phyloP scores from a whole-genome alignment of 2,888 invertebrate species.

The Drosophila anomalipes region DNA sequence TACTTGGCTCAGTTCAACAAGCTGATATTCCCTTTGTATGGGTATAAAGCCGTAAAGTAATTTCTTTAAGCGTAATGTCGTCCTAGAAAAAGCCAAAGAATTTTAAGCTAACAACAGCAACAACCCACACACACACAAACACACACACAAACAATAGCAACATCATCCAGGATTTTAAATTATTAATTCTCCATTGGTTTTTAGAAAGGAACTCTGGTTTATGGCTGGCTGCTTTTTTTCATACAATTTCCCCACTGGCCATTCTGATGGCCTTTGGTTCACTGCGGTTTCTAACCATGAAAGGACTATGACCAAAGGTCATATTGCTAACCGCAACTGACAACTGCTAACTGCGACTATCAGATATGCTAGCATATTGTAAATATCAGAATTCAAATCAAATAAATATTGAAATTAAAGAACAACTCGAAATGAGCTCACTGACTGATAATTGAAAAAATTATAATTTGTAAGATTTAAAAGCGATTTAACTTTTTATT shows the following conservation, averaged over 20 bases:
- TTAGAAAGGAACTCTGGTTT: not conserved
- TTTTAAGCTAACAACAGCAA: slow-evolving; percentile 23
- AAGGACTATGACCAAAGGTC: not conserved
- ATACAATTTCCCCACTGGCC: slow-evolving; percentile 1
- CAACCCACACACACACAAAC: not conserved
- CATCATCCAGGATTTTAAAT: slow-evolving; percentile 16
- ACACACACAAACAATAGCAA: not conserved
- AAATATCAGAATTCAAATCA: not conserved
- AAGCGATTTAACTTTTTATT: too few species aligned
- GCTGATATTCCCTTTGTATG: slow-evolving; percentile 81
- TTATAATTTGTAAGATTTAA: too few species aligned
- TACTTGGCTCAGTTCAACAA: slow-evolving; percentile 81
- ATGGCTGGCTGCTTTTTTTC: not conserved
- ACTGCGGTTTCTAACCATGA: not conserved
- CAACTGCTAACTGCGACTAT: not conserved
- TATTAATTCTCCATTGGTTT: not conserved
- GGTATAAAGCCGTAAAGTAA: slow-evolving; percentile 83
- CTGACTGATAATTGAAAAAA: too few species aligned
- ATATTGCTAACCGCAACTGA: slow-evolving; percentile 2
- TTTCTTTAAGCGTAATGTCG: slow-evolving; percentile 81
- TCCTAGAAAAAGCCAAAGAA: slow-evolving; percentile 73
- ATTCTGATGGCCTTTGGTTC: not conserved
- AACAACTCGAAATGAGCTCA: not conserved
- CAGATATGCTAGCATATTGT: not conserved
- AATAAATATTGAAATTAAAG: not conserved